Evolutionary conservation across 2,888 invertebrate genomes (phyloP), one percentile per base, ranked within the genome.

Genomic region (Oligia strigilis): DNA sequence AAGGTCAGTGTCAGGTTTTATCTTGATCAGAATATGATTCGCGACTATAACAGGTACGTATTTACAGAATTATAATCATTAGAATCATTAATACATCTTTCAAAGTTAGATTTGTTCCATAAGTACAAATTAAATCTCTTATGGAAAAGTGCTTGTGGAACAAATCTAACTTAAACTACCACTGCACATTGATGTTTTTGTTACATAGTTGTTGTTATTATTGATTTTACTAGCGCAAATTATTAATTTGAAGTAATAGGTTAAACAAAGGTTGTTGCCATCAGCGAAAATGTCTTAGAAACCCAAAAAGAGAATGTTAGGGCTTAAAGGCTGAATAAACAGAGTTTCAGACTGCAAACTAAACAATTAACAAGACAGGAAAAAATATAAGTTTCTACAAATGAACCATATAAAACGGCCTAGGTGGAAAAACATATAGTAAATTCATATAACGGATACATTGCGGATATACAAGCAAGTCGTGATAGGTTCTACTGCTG

Each of bases 401-500:
- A 29, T 73, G 0, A 73, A 72, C n/a, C 6, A 29, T n/a, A 23
- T 19, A 2, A 36, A 40, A 40, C 4, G 40, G 17, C n/a, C 0
- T n/a, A 23, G 23, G 8, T 17, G 3, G 14, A 43, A 65, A 78
- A 65, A 46, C 1, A 65, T 19, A 19, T 13, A 40, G 17, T 43
- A 52, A 36, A 23, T 55, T 46, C 19, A 9, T 23, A 9, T n/a
- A 82, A n/a, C 13, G 36, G n/a, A 58, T n/a, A 62, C 14, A 43
- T 4, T 14, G 2, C 14, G 40, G 65, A 58, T 60, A 52, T 43
- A 43, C 9, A 40, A 74, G 29, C 64, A 64, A 75, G 43, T 77
- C 64, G 46, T 66, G 72, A 80, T 75, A 75, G 62, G 77, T 77
- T 74, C 52, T 73, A 83, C 76, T 80, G 43, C 43, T 72, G 72